Conservation (phyloP, 2,113 vertebrate genomes). For the Misgurnus anguillicaudatus region DNA sequence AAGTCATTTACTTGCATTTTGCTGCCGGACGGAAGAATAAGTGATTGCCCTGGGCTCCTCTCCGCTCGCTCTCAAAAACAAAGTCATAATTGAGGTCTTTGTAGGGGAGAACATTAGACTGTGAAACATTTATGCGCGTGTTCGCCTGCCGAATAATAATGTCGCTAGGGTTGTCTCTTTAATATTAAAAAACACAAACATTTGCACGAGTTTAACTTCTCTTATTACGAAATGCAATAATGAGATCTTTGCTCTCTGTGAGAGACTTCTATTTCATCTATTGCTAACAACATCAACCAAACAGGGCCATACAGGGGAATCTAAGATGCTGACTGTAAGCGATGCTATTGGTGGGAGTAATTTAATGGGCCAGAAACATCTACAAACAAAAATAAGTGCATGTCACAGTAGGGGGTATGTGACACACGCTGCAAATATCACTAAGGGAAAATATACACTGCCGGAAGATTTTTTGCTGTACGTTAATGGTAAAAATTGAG, state of each 20-base stretch:
- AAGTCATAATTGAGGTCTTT: slow-evolving; percentile 53
- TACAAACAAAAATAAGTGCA: not conserved
- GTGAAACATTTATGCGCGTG: slow-evolving; percentile 46
- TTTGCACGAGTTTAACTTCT: slow-evolving; percentile 36
- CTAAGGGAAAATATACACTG: not conserved
- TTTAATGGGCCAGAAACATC: slow-evolving; percentile 1
- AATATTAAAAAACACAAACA: slow-evolving; percentile 51
- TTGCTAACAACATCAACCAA: slow-evolving; percentile 17
- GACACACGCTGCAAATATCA: not conserved
- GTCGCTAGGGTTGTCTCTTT: slow-evolving; percentile 34
- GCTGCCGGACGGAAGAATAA: slow-evolving; percentile 48
- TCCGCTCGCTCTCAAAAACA: slow-evolving; percentile 42
- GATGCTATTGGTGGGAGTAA: not conserved
- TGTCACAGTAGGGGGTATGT: not conserved
- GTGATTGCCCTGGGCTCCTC: slow-evolving; percentile 46
- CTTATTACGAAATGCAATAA: slow-evolving; percentile 47
- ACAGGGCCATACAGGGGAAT: not conserved
- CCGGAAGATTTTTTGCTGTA: not conserved
- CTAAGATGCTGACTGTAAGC: not conserved
- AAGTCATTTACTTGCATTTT: slow-evolving; percentile 50
- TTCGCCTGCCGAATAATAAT: slow-evolving; percentile 39
- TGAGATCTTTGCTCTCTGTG: slow-evolving; percentile 45
- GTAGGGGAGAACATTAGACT: slow-evolving; percentile 49
- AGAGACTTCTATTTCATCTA: slow-evolving; percentile 29
- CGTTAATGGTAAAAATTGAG: not conserved